Conservation (phyloP, 2,113 vertebrate genomes). For the Vulpes ferrilata region DNA sequence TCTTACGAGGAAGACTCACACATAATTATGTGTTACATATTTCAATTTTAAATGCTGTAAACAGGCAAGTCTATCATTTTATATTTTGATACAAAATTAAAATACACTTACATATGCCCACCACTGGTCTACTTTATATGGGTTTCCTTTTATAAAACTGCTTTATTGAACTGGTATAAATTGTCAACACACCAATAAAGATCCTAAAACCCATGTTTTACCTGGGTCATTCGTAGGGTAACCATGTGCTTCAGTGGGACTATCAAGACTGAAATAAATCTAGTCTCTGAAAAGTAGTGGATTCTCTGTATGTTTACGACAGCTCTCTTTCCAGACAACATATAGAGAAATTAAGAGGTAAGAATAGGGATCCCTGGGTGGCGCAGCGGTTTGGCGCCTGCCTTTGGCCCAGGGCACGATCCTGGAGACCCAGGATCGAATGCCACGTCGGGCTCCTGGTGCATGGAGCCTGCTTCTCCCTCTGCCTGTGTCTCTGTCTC, state of each 20-base stretch:
- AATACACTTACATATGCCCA: background rate
- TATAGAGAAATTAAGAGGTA: background rate
- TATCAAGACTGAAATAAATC: conserved; percentile 1
- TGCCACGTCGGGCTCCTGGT: no score
- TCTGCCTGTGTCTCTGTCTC: no score
- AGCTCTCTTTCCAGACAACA: conserved; percentile 13
- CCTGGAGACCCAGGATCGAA: no score
- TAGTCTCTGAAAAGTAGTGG: background rate
- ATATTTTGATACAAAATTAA: conserved; percentile 33
- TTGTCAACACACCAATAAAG: background rate
- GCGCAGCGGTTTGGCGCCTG: no score
- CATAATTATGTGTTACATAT: background rate
- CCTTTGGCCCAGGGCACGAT: no score
- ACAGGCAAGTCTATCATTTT: conserved; percentile 36
- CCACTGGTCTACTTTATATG: background rate
- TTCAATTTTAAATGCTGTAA: background rate
- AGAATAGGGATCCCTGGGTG: no score
- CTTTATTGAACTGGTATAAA: background rate
- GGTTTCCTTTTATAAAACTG: conserved; percentile 24
- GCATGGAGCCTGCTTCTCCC: no score
- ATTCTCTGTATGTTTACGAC: background rate
- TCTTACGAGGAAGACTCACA: background rate
- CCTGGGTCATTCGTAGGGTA: background rate
- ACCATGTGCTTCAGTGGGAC: background rate
- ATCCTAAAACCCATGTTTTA: conserved; percentile 9